These are phyloP conservation scores for Vanessa tameamea DNA, from an alignment of 1,140 invertebrate species.

Conservation along the genomic window DNA sequence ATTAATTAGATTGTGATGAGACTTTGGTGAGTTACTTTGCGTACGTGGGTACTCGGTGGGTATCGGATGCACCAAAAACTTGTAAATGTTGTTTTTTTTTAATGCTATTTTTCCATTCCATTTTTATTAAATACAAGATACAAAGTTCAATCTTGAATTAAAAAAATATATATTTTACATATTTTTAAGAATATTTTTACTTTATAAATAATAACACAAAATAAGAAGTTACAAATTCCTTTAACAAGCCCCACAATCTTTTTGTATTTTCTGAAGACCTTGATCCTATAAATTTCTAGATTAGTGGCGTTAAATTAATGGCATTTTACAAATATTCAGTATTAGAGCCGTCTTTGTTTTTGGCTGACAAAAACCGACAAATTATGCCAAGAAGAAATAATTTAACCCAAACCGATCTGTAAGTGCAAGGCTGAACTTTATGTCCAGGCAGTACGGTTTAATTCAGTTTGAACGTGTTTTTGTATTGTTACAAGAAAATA, in stretches of 20 bases:
- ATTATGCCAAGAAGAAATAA: conserved; percentile 12
- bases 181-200: too few species aligned
- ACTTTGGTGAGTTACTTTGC: too few species aligned
- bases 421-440: neutral
- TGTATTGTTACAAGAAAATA: neutral
- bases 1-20: too few species aligned
- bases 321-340: conserved; percentile 7
- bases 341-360: neutral
- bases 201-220: neutral
- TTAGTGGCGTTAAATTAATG: neutral
- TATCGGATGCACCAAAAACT: too few species aligned
- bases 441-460: neutral
- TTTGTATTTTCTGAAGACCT: neutral
- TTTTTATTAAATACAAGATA: too few species aligned
- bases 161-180: neutral
- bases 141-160: too few species aligned
- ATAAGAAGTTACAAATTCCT: neutral
- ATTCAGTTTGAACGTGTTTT: neutral
- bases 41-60: too few species aligned
- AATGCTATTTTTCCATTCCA: too few species aligned
- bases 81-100: too few species aligned
- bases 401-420: neutral
- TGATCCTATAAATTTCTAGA: conserved; percentile 1
- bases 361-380: conserved; percentile 2
- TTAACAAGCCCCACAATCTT: neutral